Percentiles rank a stretch among this genome's conserved stretches.
These are phyloP conservation scores for Heteronetta atricapilla DNA, from an alignment of 2,113 vertebrate genomes.

Conservation along the genomic window DNA sequence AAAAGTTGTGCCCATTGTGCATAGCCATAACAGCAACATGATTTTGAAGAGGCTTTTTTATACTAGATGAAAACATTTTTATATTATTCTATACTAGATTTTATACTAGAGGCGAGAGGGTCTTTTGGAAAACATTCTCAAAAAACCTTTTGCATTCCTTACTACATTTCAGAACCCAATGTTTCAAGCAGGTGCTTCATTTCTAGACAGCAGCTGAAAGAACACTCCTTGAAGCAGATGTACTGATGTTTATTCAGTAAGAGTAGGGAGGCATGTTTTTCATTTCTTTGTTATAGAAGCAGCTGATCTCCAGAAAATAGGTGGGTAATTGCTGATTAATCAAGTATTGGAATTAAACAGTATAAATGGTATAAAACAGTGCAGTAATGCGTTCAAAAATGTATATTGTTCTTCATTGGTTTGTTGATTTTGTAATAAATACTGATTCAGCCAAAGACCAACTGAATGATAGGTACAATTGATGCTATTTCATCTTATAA, in stretches of 20 bases:
- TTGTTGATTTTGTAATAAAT: conserved; percentile 28
- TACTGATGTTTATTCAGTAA: neutral
- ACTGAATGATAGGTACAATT: neutral
- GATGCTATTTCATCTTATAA: neutral
- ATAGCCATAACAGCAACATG: neutral
- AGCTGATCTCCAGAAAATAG: neutral
- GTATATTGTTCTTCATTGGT: neutral
- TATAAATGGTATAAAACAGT: neutral
- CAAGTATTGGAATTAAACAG: neutral
- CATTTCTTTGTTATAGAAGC: neutral
- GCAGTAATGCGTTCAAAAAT: neutral
- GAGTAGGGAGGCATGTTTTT: neutral
- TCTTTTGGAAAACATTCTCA: neutral
- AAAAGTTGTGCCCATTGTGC: neutral
- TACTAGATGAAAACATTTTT: too few relatives aligned
- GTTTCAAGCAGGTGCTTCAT: neutral
- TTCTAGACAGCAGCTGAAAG: neutral
- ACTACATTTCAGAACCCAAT: neutral
- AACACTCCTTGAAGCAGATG: neutral
- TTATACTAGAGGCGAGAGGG: neutral
- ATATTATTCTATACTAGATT: too few relatives aligned
- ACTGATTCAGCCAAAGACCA: conserved; percentile 1
- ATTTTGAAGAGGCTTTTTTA: neutral
- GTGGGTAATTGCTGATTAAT: neutral
- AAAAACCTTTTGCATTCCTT: neutral